phyloP scores from a whole-genome alignment of 2,113 vertebrate species.

The Myrmecophaga tridactyla region DNA sequence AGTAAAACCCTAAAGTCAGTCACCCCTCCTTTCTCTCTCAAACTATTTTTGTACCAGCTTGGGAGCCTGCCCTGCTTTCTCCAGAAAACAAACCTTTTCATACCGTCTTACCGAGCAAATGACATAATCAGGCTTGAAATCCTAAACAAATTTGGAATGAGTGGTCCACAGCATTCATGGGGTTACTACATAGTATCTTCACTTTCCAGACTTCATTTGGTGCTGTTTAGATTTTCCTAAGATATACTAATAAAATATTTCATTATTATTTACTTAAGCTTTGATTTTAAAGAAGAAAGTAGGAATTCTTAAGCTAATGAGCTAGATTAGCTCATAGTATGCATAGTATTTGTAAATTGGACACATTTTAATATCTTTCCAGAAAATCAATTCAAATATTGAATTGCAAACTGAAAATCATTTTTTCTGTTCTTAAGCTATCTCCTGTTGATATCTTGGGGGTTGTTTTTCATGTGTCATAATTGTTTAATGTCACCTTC shows the following conservation, averaged over 20 bases:
- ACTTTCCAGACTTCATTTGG: not conserved
- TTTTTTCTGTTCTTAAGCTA: not conserved
- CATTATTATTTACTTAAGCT: not conserved
- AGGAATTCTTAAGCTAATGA: not conserved
- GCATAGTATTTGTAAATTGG: not conserved
- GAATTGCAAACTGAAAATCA: not conserved
- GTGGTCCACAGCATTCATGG: accelerated
- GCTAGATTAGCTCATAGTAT: not conserved
- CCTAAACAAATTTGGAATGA: not conserved
- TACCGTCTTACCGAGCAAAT: not conserved
- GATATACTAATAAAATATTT: not conserved
- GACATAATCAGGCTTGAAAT: not conserved
- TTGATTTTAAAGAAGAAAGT: not conserved
- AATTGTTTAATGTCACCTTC: not conserved
- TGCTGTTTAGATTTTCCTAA: not conserved
- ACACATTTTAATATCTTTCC: not conserved
- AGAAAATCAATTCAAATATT: not conserved
- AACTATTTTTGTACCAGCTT: not conserved
- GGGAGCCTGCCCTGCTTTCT: not conserved
- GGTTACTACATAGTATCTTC: accelerated
- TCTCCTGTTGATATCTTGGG: not conserved
- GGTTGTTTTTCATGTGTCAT: not conserved
- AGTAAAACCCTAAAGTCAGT: not conserved
- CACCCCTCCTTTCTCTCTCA: not conserved
- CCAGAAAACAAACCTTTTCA: not conserved